phyloP scores from a whole-genome alignment of 1,140 invertebrate species.

The Artemia franciscana region DNA sequence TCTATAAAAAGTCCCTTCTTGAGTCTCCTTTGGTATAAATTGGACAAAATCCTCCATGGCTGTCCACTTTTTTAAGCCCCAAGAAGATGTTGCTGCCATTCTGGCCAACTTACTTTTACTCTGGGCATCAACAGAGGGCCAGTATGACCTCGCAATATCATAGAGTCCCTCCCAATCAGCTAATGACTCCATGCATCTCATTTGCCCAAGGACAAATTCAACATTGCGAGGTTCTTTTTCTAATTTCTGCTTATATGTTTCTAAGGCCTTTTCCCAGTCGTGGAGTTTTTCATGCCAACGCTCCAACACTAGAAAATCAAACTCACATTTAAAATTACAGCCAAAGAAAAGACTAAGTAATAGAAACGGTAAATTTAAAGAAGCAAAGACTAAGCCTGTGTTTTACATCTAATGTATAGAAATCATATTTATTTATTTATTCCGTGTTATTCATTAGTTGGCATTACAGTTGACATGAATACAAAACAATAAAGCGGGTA shows the following conservation, averaged over 20 bases:
- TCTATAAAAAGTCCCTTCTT: constrained; percentile 84
- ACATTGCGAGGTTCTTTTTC: constrained; percentile 30
- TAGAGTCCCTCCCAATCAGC: constrained; percentile 59
- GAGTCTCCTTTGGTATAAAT: constrained; percentile 60
- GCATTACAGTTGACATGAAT: too few species aligned
- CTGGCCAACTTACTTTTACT: constrained; percentile 59
- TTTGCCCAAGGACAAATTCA: constrained; percentile 68
- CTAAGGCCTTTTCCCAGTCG: constrained; percentile 88
- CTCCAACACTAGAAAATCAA: constrained; percentile 45
- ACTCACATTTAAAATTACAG: constrained; percentile 16
- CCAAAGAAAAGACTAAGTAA: too few species aligned
- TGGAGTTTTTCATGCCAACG: constrained; percentile 97
- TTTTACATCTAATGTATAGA: too few species aligned
- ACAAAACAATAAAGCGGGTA: too few species aligned
- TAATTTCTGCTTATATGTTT: constrained; percentile 42
- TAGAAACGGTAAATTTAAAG: too few species aligned
- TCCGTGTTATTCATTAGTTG: too few species aligned
- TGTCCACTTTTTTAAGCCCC: constrained; percentile 80
- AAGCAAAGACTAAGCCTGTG: too few species aligned
- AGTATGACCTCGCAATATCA: constrained; percentile 2
- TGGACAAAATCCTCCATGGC: constrained; percentile 48
- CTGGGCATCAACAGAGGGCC: constrained; percentile 24
- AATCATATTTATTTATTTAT: too few species aligned
- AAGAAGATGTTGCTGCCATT: constrained; percentile 77
- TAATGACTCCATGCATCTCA: constrained; percentile 87